Evolutionary conservation across 1,140 invertebrate species (phyloP), one percentile per base, ranked within the genome.

Genomic region (Hypothenemus hampei): DNA sequence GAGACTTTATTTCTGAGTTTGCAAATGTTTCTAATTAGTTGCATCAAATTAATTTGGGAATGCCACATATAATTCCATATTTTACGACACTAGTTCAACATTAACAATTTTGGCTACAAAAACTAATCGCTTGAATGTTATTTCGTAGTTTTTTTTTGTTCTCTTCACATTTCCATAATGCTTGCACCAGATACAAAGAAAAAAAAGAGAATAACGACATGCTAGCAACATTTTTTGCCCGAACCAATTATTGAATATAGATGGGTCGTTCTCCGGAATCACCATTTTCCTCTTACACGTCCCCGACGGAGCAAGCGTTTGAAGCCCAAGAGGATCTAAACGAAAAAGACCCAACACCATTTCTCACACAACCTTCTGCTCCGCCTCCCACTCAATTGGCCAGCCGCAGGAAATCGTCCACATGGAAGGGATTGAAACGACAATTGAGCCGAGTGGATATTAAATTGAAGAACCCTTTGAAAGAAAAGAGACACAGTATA

Each of bases 401-500:
- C 10, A 61, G 62, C 40, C 67, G 77, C 57, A 73, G 81, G 29
- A 81, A 81, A 65, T 82, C 81, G 40, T 76, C 78, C 8, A 77
- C 81, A 29, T 84, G 83, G 82, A 85, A 82, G 71, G 79, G 77
- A 48, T 75, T 90, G 33, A 89, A 89, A 71, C 81, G 86, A 67
- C 86, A 87, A 71, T 76, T 89, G 58, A 86, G 83, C 53, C 86
- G 81, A 72, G 86, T 87, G 49, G 87, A 90, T 72, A 76, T 87
- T 63, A 89, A 87, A 71, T 76, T 89, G 58, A 86, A 86, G 66
- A 83, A 81, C 61, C 57, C 61, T 5, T 39, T 65, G 10, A 69
- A 69, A 49, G 67, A 69, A 26, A 71, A 73, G 57, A 66, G 72
- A 57, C 47, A 58, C 31, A 67, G 61, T 52, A 63, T 68, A 19